These are phyloP conservation scores for Choristoneura rosaceana DNA, from an alignment of 2,888 invertebrate species.

Conservation along the genomic window DNA sequence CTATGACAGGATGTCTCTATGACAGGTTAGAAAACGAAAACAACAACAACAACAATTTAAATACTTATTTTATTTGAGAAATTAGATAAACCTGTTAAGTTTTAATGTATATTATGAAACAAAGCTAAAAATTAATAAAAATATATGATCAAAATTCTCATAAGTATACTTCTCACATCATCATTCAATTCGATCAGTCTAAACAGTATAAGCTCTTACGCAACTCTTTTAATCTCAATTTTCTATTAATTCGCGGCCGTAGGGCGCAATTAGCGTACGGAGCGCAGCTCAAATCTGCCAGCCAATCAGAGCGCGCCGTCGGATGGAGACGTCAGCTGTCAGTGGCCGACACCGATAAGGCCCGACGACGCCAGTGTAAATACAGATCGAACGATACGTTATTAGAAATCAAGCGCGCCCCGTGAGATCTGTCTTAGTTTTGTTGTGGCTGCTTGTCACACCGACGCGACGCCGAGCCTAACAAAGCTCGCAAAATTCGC, in stretches of 20 bases:
- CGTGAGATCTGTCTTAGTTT: conserved; percentile 44
- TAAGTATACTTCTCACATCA: too few species aligned
- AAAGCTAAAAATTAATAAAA: too few species aligned
- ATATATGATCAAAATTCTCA: too few species aligned
- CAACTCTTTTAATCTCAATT: background rate
- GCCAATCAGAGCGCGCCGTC: conserved; percentile 20
- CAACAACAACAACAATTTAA: too few species aligned
- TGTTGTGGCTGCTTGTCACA: conserved; percentile 22
- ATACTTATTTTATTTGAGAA: too few species aligned
- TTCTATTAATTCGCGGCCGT: conserved; percentile 11
- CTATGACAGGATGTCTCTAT: too few species aligned
- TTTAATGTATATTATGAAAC: too few species aligned
- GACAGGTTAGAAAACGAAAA: too few species aligned
- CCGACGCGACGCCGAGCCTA: background rate
- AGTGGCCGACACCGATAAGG: conserved; percentile 43
- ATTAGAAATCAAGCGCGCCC: conserved; percentile 49
- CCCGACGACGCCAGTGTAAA: conserved; percentile 46
- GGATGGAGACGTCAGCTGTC: conserved; percentile 42
- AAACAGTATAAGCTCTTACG: conserved; percentile 5
- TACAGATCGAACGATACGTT: conserved; percentile 48
- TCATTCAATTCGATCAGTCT: background rate
- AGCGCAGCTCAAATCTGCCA: background rate
- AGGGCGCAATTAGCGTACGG: conserved; percentile 13
- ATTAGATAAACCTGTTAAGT: too few species aligned
- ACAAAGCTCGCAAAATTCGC: background rate